These are phyloP conservation scores for Epinephelus moara DNA, from an alignment of 2,113 vertebrate genomes.

Conservation along the genomic window DNA sequence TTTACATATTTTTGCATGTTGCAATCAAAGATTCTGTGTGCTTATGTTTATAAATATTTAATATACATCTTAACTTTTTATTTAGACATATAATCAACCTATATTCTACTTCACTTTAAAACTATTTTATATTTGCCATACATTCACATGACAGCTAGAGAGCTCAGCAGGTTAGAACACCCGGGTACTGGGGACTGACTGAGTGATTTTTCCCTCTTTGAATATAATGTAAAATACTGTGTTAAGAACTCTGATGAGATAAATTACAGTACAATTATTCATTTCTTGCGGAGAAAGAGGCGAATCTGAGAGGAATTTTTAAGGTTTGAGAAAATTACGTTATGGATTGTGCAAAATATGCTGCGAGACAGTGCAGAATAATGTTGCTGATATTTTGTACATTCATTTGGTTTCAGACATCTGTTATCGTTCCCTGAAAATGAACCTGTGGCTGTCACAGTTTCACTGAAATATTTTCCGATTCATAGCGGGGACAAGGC, in stretches of 20 bases:
- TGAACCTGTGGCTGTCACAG: slow-evolving; percentile 20
- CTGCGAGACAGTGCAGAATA: neutral
- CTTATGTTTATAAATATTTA: too few relatives aligned
- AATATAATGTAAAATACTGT: neutral
- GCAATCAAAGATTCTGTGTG: too few relatives aligned
- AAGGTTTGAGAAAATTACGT: neutral
- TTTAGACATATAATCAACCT: too few relatives aligned
- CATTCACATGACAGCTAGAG: too few relatives aligned
- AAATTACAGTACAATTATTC: neutral
- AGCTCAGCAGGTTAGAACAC: too few relatives aligned
- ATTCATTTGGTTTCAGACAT: slow-evolving; percentile 4
- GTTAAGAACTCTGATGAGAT: neutral
- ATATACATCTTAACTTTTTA: too few relatives aligned
- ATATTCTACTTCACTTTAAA: too few relatives aligned
- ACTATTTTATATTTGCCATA: too few relatives aligned
- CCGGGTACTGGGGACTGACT: too few relatives aligned
- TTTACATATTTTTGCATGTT: too few relatives aligned
- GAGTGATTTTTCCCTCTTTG: neutral
- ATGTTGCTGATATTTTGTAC: slow-evolving; percentile 13
- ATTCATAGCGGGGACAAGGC: slow-evolving; percentile 13
- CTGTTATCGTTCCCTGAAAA: slow-evolving; percentile 10
- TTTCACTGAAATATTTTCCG: slow-evolving; percentile 34
- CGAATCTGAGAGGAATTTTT: neutral
- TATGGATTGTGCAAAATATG: slow-evolving; percentile 3
- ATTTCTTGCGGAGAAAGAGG: neutral